Evolutionary conservation across 2,797 vertebrate genomes (phyloP).

Genomic region (Mormyrus proboscirostris): DNA sequence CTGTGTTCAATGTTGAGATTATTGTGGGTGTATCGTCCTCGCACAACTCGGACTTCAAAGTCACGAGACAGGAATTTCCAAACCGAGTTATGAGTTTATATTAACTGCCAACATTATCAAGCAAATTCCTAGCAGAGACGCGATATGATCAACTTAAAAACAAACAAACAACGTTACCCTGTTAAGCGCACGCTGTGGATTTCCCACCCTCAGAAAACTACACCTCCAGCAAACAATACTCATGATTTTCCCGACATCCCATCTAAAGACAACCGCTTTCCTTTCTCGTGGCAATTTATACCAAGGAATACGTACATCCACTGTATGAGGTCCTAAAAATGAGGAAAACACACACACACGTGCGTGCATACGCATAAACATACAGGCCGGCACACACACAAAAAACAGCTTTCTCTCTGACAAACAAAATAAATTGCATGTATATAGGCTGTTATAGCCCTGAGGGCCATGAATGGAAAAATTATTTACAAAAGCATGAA

Average conservation of each 20-base stretch:
- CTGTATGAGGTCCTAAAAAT: not conserved
- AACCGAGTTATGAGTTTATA: not conserved
- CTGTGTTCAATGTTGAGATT: not conserved
- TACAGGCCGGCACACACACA: not conserved
- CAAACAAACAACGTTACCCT: not conserved
- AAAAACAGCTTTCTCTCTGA: constrained; percentile 48
- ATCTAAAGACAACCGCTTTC: not conserved
- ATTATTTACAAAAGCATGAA: constrained; percentile 97
- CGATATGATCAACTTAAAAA: not conserved
- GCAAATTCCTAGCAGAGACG: not conserved
- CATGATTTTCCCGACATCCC: not conserved
- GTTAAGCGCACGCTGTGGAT: not conserved
- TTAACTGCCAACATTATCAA: not conserved
- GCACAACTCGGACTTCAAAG: not conserved
- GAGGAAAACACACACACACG: not conserved
- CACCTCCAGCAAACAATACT: not conserved
- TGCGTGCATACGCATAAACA: not conserved
- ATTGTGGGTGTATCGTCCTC: not conserved
- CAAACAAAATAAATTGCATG: constrained; percentile 68
- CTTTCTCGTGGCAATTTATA: not conserved
- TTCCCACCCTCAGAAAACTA: not conserved
- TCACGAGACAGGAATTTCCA: not conserved
- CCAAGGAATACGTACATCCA: not conserved
- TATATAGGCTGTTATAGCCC: constrained; percentile 74
- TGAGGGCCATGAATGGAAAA: constrained; percentile 82